Base-by-base conservation (phyloP, 2,113 vertebrate genomes). In the Phylloscopus trochilus region DNA sequence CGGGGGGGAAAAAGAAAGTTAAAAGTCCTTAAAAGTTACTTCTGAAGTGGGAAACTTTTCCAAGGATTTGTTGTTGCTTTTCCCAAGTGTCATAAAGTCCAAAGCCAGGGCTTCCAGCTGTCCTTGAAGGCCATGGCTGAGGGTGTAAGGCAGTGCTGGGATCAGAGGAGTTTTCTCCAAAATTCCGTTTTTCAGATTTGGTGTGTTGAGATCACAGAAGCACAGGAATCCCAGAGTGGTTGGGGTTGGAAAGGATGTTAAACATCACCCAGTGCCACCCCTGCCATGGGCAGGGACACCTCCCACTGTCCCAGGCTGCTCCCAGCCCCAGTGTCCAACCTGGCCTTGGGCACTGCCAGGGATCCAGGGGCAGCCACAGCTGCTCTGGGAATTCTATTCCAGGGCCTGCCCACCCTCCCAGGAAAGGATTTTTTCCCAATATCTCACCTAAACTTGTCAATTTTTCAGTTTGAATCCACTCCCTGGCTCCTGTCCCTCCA, bases 191-290 rank as follows among this genome's bases (percentile, higher is more conserved):
- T n/a, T 24, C 24, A 47, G 6, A 49, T 28, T 5, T 56, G 43
- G 6, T 7, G 4, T 5, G 9, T 19, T 28, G 49, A 56, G 41
- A 64, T 73, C 27, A 31, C 9, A 37, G 30, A 33, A 51, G 8
- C 9, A 30, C 10, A 23, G 24, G 33, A 83, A 74, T 73, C 21
- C 21, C 47, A 10, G 37, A 8, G 2, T 31, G 68, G 18, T 3
- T 39, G 47, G 59, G 51, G 41, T 1, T 4, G 9, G 58, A 7
- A 73, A 7, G 14, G 17, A 33, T 9, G 3, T 22, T 0, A 39
- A 53, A 83, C 0, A 1, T 0, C 56, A 35, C 0, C 46, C 46
- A 18, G 1, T 5, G 0, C 67, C 55, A 12, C 4, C 37, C 30
- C 46, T 19, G 31, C 43, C 83, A 26, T 35, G 37, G 37, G 52